These are phyloP conservation scores for Acheta domesticus DNA, from an alignment of 2,888 invertebrate genomes.

Conservation along the genomic window DNA sequence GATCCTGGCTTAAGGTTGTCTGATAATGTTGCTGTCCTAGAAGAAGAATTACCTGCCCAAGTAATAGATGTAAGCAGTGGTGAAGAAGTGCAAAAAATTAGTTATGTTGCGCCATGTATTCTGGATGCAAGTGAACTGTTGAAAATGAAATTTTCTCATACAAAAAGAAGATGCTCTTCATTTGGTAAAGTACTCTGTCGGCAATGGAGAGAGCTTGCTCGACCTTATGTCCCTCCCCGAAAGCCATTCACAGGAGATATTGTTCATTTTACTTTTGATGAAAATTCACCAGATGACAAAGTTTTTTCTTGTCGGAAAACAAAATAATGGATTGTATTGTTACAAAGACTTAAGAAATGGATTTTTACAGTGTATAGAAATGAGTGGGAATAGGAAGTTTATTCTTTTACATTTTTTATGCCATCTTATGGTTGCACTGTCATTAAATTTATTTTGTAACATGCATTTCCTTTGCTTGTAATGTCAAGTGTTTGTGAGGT, in stretches of 20 bases:
- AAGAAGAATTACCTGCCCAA: neutral
- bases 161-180: constrained; percentile 45
- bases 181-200: constrained; percentile 54
- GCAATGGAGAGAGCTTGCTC: constrained; percentile 41
- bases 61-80: neutral
- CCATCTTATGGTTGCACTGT: no score
- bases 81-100: neutral
- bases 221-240: constrained; percentile 26
- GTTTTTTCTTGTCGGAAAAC: constrained; percentile 46
- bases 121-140: constrained; percentile 33
- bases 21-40: neutral
- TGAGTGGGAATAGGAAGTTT: no score
- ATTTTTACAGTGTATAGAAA: no score
- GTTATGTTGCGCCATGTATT: neutral
- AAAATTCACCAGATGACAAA: constrained; percentile 58
- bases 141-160: constrained; percentile 35
- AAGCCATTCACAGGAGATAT: constrained; percentile 39
- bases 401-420: no score
- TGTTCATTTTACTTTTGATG: constrained; percentile 49
- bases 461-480: no score
- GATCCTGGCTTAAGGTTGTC: constrained; percentile 4
- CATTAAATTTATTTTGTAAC: no score
- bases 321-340: constrained; percentile 30
- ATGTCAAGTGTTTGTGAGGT: no score
- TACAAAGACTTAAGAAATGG: no score